Percentiles rank a stretch among this genome's conserved stretches.
Evolutionary conservation across 2,113 vertebrate species (phyloP).

Genomic region (Diadophis punctatus): DNA sequence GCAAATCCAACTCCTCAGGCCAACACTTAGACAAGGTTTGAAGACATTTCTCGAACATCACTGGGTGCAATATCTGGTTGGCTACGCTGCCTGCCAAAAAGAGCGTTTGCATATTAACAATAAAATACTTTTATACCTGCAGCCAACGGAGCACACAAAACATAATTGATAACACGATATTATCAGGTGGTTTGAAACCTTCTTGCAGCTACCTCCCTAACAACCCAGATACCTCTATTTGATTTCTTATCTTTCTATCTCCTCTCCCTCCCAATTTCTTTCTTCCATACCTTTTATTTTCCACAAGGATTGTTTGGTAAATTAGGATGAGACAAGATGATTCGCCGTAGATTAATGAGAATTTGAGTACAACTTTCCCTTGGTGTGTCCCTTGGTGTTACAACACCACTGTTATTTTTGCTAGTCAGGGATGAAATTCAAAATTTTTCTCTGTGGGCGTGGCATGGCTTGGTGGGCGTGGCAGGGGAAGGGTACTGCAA

Average conservation of each 20-base stretch:
- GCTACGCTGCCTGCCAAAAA: conserved; percentile 79
- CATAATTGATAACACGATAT: background rate
- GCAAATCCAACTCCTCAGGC: conserved; percentile 69
- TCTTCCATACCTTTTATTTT: background rate
- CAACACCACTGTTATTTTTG: background rate
- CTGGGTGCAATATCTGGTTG: conserved; percentile 84
- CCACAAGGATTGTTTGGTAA: background rate
- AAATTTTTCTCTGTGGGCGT: too few relatives aligned
- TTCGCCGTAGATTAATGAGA: too few relatives aligned
- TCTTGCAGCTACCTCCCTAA: background rate
- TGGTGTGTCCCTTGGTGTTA: background rate
- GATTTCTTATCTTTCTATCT: background rate
- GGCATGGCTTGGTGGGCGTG: too few relatives aligned
- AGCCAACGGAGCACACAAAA: too few relatives aligned
- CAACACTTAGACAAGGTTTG: conserved; percentile 78
- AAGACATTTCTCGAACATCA: conserved; percentile 86
- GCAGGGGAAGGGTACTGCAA: too few relatives aligned
- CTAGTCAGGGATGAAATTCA: too few relatives aligned
- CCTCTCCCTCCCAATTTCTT: background rate
- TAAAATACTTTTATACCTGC: background rate
- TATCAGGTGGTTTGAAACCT: background rate
- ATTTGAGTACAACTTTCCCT: background rate
- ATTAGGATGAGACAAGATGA: background rate
- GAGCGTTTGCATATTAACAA: background rate
- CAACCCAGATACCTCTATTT: background rate